phyloP scores from a whole-genome alignment of 1,140 invertebrate species.

The Metopolophium dirhodum region DNA sequence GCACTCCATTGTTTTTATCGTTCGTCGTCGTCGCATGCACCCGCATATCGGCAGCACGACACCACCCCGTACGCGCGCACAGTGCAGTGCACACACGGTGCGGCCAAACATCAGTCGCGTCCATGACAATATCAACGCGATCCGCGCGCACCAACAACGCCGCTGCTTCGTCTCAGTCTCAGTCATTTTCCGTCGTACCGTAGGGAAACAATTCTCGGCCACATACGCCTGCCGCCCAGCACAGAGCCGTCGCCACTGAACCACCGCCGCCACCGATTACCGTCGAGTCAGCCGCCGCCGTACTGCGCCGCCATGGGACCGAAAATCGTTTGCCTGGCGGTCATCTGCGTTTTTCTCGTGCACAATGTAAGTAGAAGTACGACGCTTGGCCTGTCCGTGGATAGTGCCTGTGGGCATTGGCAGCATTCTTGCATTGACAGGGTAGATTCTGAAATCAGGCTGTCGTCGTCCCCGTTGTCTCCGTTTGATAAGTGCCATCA shows the following conservation, averaged over 20 bases:
- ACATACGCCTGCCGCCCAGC: background rate
- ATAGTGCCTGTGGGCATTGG: background rate
- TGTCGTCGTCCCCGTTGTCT: background rate
- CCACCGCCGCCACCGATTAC: background rate
- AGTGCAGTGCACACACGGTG: background rate
- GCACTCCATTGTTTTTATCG: background rate
- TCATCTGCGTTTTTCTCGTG: background rate
- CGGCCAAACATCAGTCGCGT: slow-evolving; percentile 9
- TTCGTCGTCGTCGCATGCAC: background rate
- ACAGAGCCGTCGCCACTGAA: background rate
- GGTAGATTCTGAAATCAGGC: background rate
- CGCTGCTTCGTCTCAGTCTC: background rate
- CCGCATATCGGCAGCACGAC: background rate
- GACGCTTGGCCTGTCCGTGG: background rate
- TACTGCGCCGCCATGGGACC: background rate
- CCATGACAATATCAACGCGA: slow-evolving; percentile 41
- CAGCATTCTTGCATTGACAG: background rate
- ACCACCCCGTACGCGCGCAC: background rate
- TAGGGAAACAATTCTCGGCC: background rate
- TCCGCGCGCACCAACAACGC: background rate
- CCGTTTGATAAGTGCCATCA: background rate
- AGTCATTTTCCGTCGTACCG: background rate
- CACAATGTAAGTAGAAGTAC: slow-evolving; percentile 29
- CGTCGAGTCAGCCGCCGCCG: background rate
- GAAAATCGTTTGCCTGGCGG: slow-evolving; percentile 15